Evolutionary conservation across 2,888 invertebrate genomes (phyloP).

Genomic region (Amiota communis): DNA sequence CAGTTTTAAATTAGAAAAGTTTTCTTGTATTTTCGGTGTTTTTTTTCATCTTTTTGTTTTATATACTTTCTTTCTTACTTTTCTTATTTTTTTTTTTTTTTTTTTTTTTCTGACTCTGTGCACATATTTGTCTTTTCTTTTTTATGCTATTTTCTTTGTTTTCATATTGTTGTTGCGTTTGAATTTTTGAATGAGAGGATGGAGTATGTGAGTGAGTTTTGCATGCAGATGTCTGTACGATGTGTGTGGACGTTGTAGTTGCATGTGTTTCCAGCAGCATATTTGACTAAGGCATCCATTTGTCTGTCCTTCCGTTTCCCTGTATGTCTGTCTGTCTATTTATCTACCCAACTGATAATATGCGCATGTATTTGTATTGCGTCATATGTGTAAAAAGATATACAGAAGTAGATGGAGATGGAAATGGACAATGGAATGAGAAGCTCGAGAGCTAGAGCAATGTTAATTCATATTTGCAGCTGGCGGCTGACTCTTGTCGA

Average conservation of each 20-base stretch:
- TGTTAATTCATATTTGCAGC: slow-evolving; percentile 63
- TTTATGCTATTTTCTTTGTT: slow-evolving; percentile 39
- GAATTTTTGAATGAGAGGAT: neutral
- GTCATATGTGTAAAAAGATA: slow-evolving; percentile 50
- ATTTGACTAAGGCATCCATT: neutral
- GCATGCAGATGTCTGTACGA: too few relatives aligned
- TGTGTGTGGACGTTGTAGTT: neutral
- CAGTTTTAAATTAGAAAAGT: slow-evolving; percentile 66
- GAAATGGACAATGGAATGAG: neutral
- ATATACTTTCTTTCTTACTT: slow-evolving; percentile 56
- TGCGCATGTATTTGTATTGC: slow-evolving; percentile 31
- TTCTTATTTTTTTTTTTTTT: slow-evolving; percentile 14
- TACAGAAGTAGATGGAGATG: slow-evolving; percentile 15
- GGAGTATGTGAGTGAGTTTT: too few relatives aligned
- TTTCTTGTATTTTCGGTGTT: slow-evolving; percentile 60
- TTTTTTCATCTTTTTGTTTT: slow-evolving; percentile 54
- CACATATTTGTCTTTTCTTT: slow-evolving; percentile 57
- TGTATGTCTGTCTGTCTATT: neutral
- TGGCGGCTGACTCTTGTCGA: neutral
- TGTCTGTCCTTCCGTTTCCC: slow-evolving; percentile 2
- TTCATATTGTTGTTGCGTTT: neutral
- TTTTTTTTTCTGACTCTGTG: slow-evolving; percentile 44
- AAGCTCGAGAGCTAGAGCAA: slow-evolving; percentile 47
- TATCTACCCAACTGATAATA: neutral
- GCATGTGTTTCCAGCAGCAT: neutral